These are phyloP conservation scores for Aldabrachelys gigantea DNA, from an alignment of 2,113 vertebrate species.

Conservation along the genomic window DNA sequence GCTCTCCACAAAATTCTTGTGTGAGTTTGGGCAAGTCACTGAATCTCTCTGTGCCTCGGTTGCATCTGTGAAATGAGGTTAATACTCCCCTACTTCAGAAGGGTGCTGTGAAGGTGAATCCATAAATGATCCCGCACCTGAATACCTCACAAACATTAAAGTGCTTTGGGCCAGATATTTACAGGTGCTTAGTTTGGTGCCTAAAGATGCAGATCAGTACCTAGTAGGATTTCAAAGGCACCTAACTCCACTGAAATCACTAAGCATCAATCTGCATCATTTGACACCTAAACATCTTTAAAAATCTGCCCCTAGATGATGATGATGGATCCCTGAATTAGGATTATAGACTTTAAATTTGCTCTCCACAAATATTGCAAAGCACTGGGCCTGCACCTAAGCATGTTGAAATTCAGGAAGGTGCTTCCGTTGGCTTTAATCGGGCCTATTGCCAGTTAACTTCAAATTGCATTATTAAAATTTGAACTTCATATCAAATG, in stretches of 20 bases:
- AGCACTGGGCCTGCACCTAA: background rate
- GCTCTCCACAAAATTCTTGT: background rate
- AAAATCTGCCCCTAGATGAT: background rate
- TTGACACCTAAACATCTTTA: background rate
- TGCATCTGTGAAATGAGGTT: background rate
- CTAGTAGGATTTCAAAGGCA: no score
- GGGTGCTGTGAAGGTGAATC: background rate
- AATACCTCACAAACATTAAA: no score
- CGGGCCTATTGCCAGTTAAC: background rate
- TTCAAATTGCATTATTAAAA: background rate
- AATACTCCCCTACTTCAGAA: background rate
- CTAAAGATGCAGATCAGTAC: no score
- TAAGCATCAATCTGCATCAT: background rate
- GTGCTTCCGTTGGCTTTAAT: background rate
- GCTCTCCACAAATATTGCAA: background rate
- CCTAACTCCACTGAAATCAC: no score
- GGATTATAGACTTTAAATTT: background rate
- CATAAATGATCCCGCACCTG: no score
- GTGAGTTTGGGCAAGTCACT: background rate
- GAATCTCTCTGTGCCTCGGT: background rate
- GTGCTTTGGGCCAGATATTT: no score
- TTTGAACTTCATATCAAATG: background rate
- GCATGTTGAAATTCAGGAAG: background rate
- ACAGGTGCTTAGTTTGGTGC: no score
- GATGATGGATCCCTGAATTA: background rate